Base-by-base conservation (phyloP, 2,797 vertebrate species). In the Chrysocyon brachyurus region DNA sequence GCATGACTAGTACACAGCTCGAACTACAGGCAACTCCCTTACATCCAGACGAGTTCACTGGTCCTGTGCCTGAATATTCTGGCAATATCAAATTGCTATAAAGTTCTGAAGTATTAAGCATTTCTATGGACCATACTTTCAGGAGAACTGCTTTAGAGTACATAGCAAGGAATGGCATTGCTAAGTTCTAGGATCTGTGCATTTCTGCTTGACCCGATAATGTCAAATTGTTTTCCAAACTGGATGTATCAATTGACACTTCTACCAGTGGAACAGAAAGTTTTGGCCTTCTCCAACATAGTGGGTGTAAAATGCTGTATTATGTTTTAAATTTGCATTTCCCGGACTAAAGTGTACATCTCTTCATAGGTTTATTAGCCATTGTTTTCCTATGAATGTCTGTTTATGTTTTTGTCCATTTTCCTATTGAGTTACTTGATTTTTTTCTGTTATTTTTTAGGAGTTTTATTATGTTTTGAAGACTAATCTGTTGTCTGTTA, bases 391-490 rank as follows among this genome's bases (percentile, higher is more conserved):
- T 66, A 24, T 72, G 88, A 96, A 81, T 85, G 24, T 49, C 19
- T 54, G 26, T 77, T 92, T 95, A 52, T 59, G 4, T 63, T 94
- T 92, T 64, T 66, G 52, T 93, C 36, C 12, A 57, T 46, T 46
- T 46, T 46, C 40, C 40, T 46, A 46, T 46, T 46, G 40, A 46
- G 40, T 46, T 46, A 46, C 40, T 46, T 46, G 40, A 46, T 46
- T 8, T 66, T 93, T 96, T 90, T 28, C 77, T 68, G 10, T 61
- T 92, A 64, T 33, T 33, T 90, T 66, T 88, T 79, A 63, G 56
- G 36, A 68, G 49, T 81, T 96, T 87, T 78, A 61, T 92, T 90
- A 81, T 88, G 57, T 90, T 93, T 93, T 87, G 40, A 31, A 14
- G 70, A 77, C 17, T 12, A 56, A 81, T 59, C 40, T 83, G 2